Evolutionary conservation across 1,140 invertebrate species (phyloP).

Genomic region (Paraescarpia echinospica): DNA sequence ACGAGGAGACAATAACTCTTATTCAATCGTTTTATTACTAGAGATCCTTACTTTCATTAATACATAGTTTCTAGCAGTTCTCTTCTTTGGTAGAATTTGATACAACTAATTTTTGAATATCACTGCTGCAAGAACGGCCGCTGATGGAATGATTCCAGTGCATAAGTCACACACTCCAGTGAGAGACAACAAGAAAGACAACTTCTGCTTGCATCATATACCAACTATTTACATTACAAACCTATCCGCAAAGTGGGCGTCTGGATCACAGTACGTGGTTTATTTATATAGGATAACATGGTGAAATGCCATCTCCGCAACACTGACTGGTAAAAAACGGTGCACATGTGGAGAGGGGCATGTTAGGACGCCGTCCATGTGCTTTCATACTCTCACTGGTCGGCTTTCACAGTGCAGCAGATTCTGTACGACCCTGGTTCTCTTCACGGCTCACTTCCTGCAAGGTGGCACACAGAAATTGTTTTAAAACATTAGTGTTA

Average conservation of each 20-base stretch:
- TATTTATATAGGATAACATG: neutral
- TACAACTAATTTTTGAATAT: slow-evolving; percentile 1
- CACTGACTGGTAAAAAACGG: neutral
- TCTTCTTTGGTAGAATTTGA: neutral
- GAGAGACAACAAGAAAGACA: neutral
- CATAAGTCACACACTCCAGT: neutral
- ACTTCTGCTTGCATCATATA: neutral
- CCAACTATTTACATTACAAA: slow-evolving; percentile 1
- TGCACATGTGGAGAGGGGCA: neutral
- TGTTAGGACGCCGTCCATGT: neutral
- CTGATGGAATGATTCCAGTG: slow-evolving; percentile 4
- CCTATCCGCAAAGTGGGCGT: neutral
- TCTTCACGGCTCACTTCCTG: neutral
- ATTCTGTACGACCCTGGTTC: neutral
- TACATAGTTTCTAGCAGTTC: neutral
- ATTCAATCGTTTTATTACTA: slow-evolving; percentile 2
- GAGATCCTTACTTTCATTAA: neutral
- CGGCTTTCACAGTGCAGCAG: neutral
- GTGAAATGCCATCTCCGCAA: neutral
- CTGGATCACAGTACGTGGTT: neutral
- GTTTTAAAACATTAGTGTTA: neutral
- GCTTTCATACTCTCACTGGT: neutral
- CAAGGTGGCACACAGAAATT: neutral
- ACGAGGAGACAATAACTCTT: neutral
- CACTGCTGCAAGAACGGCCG: neutral